Percentiles rank a stretch among this genome's conserved stretches.
Evolutionary conservation across 1,140 invertebrate species (phyloP).

Genomic region (Eufriesea mexicana): DNA sequence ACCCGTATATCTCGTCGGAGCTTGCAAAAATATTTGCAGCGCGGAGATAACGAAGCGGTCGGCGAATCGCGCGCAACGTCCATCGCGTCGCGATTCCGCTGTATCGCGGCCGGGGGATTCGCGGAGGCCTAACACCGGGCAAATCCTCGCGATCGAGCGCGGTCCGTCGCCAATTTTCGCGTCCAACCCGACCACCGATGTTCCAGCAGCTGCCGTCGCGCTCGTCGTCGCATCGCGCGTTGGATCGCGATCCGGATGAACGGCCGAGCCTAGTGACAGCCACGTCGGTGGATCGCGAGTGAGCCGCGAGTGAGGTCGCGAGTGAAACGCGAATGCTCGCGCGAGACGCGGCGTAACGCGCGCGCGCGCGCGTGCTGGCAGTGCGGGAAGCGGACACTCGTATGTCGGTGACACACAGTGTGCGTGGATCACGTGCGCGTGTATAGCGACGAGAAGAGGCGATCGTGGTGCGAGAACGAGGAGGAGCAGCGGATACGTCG

Average conservation of each 20-base stretch:
- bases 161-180: conserved; percentile 8
- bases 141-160: conserved; percentile 20
- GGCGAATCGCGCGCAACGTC: neutral
- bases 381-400: neutral
- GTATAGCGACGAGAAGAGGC: neutral
- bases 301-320: neutral
- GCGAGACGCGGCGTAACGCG: too few relatives aligned
- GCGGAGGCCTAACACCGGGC: neutral
- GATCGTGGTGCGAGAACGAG: neutral
- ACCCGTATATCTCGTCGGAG: neutral
- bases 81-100: neutral
- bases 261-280: neutral
- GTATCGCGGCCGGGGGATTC: neutral
- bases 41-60: neutral
- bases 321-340: too few relatives aligned
- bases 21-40: neutral
- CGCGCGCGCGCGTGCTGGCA: neutral
- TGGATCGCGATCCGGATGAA: neutral
- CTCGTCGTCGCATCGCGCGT: neutral
- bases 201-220: neutral
- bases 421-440: neutral
- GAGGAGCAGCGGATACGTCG: conserved; percentile 2
- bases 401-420: neutral
- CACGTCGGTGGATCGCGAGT: neutral
- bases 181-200: neutral